Percentiles rank a stretch among this genome's conserved stretches.
phyloP scores from a whole-genome alignment of 2,113 vertebrate genomes.

The Galbula dea region DNA sequence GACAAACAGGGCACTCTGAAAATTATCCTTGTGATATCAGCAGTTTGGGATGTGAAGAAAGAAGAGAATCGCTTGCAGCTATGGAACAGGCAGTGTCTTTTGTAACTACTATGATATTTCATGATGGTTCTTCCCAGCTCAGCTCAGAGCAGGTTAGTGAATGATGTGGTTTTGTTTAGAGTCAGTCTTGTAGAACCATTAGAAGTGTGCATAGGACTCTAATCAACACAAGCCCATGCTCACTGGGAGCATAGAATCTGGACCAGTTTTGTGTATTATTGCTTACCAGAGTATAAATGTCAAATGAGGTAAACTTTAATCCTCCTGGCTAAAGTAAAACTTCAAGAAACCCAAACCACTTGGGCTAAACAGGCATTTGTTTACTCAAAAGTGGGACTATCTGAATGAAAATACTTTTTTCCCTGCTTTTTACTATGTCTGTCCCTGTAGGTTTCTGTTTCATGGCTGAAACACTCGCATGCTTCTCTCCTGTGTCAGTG shows the following conservation, averaged over 20 bases:
- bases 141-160: conserved; percentile 76
- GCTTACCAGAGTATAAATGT: background rate
- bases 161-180: background rate
- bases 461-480: background rate
- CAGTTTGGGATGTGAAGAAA: conserved; percentile 69
- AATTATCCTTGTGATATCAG: conserved; percentile 67
- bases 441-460: background rate
- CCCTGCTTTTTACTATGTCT: background rate
- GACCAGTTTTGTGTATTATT: background rate
- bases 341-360: background rate
- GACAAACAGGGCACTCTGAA: conserved; percentile 20
- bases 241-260: background rate
- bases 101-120: conserved; percentile 81
- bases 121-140: conserved; percentile 85
- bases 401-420: background rate
- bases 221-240: background rate
- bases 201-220: background rate
- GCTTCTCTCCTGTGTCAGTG: background rate
- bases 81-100: conserved; percentile 64
- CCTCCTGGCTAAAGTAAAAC: background rate
- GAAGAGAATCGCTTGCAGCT: conserved; percentile 64
- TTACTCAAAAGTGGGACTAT: background rate
- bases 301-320: background rate
- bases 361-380: background rate
- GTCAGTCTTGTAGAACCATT: background rate